These are phyloP conservation scores for Sogatella furcifera DNA, from an alignment of 1,140 invertebrate species.

Conservation along the genomic window DNA sequence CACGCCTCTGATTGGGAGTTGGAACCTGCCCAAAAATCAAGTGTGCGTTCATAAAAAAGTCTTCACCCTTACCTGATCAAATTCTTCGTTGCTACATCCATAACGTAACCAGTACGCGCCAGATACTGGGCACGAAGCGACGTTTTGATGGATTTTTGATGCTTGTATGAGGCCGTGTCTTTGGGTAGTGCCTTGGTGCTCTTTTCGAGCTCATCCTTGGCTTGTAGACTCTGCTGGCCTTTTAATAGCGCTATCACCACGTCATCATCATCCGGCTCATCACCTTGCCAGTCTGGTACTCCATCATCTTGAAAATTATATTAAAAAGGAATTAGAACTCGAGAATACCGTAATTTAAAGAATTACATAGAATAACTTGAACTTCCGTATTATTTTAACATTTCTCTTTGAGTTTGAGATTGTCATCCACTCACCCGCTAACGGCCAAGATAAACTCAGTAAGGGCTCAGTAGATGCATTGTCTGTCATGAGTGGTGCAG, in stretches of 20 bases:
- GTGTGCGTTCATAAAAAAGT: too few relatives aligned
- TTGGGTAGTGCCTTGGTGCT: conserved; percentile 30
- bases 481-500: conserved; percentile 15
- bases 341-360: too few relatives aligned
- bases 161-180: conserved; percentile 50
- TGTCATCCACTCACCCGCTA: neutral
- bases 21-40: too few relatives aligned
- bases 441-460: conserved; percentile 5
- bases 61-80: conserved; percentile 30
- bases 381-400: too few relatives aligned
- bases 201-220: conserved; percentile 41
- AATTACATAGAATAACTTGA: too few relatives aligned
- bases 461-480: conserved; percentile 12
- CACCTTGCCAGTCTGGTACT: conserved; percentile 20
- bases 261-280: conserved; percentile 25
- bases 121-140: conserved; percentile 42
- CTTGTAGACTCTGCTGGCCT: conserved; percentile 43
- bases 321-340: too few relatives aligned
- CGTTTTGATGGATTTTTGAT: conserved; percentile 53
- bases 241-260: conserved; percentile 34
- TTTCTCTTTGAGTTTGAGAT: too few relatives aligned
- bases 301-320: neutral
- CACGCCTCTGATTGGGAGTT: too few relatives aligned
- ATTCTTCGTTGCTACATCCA: conserved; percentile 50
- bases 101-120: conserved; percentile 47